phyloP scores from a whole-genome alignment of 2,113 vertebrate species.

The Delphinapterus leucas region DNA sequence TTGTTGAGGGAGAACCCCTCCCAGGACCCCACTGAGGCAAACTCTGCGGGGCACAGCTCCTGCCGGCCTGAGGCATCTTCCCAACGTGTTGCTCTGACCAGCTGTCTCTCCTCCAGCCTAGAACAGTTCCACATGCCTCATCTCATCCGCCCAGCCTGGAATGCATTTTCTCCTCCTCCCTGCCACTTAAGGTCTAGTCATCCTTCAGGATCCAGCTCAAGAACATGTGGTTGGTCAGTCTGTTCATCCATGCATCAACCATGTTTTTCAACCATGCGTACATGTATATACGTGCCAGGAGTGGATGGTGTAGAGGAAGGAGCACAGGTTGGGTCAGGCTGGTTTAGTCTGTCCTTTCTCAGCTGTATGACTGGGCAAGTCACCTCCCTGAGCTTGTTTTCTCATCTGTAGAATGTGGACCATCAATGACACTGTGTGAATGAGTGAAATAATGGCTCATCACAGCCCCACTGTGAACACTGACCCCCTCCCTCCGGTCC shows the following conservation, averaged over 20 bases:
- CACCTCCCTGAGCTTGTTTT: neutral
- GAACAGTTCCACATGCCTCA: neutral
- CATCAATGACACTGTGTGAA: neutral
- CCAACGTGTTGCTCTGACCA: neutral
- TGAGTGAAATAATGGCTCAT: no score
- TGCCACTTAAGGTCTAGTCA: neutral
- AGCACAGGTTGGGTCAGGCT: neutral
- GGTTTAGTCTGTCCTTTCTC: neutral
- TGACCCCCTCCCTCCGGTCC: no score
- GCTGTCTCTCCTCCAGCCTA: neutral
- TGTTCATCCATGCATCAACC: neutral
- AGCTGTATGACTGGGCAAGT: neutral
- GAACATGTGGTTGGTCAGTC: neutral
- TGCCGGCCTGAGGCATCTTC: neutral
- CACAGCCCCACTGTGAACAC: no score
- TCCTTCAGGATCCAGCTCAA: neutral
- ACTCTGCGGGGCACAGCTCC: neutral
- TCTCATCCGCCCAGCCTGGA: neutral
- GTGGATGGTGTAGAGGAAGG: neutral
- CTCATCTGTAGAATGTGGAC: neutral
- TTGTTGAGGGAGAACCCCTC: neutral
- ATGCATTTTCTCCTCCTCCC: neutral
- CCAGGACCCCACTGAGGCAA: neutral
- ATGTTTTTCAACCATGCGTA: neutral
- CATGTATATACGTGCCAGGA: neutral